Base-by-base conservation (phyloP, 2,113 vertebrate genomes). In the Galeopterus variegatus region DNA sequence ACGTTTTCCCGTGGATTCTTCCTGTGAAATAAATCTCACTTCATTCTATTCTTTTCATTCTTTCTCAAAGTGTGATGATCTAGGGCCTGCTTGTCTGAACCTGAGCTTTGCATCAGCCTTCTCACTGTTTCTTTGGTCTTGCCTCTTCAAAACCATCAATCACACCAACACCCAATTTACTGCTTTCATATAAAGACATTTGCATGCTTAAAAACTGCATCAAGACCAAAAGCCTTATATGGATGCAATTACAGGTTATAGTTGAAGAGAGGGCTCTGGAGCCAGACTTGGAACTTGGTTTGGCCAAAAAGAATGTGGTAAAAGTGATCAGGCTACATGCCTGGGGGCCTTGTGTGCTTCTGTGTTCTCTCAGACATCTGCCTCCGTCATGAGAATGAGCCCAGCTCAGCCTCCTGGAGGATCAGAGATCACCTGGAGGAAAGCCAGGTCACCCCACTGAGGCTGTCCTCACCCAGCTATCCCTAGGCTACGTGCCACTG, bases 291-390 rank as follows among this genome's bases (percentile, higher is more conserved):
- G 70, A 70, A 70, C 50, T 72, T 97, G 56, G 58, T 93, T 75
- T 93, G 69, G 54, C 12, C 33, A 45, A 96, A 96, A 88, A 88
- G 13, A 67, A 88, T 80, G n/a, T 73, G 65, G 5, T 72, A 45
- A 70, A 93, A 88, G 41, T 33, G 58, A 80, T 23, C 45, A 82
- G 54, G 41, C 45, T 69, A 67, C 75, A 36, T 67, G 24, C 45
- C 23, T 52, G n/a, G 9, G 24, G 52, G 24, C 6, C 41, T 62
- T 18, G 9, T 85, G 18, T n/a, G 18, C 15, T n/a, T 88, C 65
- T 90, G 80, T n/a, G 18, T n/a, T 28, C 13, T 73, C 82, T 90
- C 41, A 92, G 50, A 41, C 6, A 62, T 36, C 50, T 80, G 36
- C 54, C 60, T 94, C 41, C n/a, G 62, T 31, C 50, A 80, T n/a